Base-by-base conservation (phyloP, 2,797 vertebrate genomes). In the Tiaroga cobitis region DNA sequence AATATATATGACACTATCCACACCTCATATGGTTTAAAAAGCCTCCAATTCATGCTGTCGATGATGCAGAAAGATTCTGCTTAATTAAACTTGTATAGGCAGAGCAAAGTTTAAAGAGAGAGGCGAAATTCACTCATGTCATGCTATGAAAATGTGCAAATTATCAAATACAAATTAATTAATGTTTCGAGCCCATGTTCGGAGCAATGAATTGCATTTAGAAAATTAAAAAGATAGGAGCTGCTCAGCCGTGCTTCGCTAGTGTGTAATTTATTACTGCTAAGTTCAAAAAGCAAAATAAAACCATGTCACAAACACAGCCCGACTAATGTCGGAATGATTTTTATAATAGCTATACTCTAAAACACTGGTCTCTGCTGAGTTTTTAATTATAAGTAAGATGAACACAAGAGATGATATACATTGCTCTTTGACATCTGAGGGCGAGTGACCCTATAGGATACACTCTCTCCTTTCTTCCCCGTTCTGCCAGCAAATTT, bases 91-190 rank as follows among this genome's bases (percentile, higher is more conserved):
- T 94, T 92, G 92, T 91, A 90, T 92, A 89, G 73, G 90, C 92
- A 54, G 92, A 92, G 91, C 91, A 93, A 94, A 94, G 92, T 95
- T 94, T 89, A 93, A 93, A 94, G 91, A 87, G 82, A 87, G 81
- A 85, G 88, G 85, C 88, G 89, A 91, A 88, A 74, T 86, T 88
- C 92, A 91, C 92, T 95, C 85, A 87, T 92, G 92, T 92, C 90
- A 92, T 84, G 91, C 89, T 88, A 91, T 91, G 93, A 93, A 94
- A 95, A 92, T 94, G 92, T 92, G 92, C 90, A 92, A 95, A 94
- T 95, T 90, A 95, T 95, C 93, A 94, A 94, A 94, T 92, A 94
- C 94, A 94, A 94, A 95, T 94, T 93, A 95, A 95, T 95, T 94
- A 94, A 93, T 94, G 92, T 95, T 95, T 93, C 86, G 90, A 92